Conservation (phyloP, 2,113 vertebrate genomes). For the Cepphus grylle region DNA sequence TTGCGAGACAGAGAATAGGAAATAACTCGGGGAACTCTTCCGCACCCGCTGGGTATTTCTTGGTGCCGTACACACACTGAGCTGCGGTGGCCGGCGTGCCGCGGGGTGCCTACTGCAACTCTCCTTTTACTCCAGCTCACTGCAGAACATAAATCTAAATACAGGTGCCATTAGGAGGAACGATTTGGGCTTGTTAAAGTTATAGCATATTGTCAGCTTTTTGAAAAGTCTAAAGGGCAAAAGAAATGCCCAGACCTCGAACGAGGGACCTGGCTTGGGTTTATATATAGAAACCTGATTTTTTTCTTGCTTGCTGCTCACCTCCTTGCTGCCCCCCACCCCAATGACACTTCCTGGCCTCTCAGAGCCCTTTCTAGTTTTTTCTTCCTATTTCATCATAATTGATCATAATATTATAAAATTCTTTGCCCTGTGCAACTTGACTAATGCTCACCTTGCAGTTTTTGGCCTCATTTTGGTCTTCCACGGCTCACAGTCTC, state of each 20-base stretch:
- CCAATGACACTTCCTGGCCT: not conserved
- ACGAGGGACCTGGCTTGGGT: not conserved
- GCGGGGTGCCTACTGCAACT: not conserved
- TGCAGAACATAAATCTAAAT: not conserved
- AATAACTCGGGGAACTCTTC: not conserved
- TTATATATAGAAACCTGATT: not conserved
- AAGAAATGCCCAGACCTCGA: not conserved
- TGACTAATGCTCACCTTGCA: not conserved
- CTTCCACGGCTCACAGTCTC: not conserved
- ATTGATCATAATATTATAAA: not conserved
- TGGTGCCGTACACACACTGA: fast-evolving
- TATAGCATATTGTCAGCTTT: not conserved
- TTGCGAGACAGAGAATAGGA: conserved; percentile 8
- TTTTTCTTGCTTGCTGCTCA: not conserved
- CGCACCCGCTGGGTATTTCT: not conserved
- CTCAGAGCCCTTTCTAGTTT: not conserved
- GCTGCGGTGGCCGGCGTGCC: fast-evolving
- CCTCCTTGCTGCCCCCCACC: not conserved
- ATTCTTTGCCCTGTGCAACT: not conserved
- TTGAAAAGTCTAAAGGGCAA: not conserved
- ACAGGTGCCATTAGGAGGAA: not conserved
- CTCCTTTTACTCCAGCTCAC: not conserved
- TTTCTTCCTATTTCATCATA: not conserved
- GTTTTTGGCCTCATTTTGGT: not conserved
- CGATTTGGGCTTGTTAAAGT: not conserved